Evolutionary conservation across 2,797 vertebrate species (phyloP).

Genomic region (Heliangelus exortis): DNA sequence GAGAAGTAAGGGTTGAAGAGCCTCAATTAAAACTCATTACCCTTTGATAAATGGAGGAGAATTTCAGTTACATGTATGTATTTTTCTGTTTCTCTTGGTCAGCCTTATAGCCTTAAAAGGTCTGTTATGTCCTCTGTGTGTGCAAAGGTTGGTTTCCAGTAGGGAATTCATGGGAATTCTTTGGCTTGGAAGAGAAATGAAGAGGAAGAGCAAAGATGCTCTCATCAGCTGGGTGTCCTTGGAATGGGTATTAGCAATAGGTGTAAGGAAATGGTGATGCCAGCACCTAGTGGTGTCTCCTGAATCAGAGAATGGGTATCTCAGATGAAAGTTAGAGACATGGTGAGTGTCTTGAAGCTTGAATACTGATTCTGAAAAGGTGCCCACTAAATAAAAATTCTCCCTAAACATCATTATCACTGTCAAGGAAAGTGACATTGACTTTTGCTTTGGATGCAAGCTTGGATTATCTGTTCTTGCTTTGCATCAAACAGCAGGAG

Average conservation of each 20-base stretch:
- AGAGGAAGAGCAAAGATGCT: neutral
- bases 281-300: conserved; percentile 1
- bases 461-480: neutral
- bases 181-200: neutral
- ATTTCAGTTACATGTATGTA: conserved; percentile 34
- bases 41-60: conserved; percentile 25
- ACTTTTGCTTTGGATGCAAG: conserved; percentile 27
- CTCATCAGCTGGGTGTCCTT: neutral
- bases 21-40: conserved; percentile 16
- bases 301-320: conserved; percentile 2
- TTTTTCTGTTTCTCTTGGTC: conserved; percentile 41
- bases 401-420: neutral
- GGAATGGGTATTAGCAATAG: conserved; percentile 53
- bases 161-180: conserved; percentile 37
- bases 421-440: neutral
- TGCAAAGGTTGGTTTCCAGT: conserved; percentile 10
- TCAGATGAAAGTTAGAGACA: neutral
- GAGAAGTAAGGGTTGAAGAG: conserved; percentile 48
- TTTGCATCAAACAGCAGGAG: neutral
- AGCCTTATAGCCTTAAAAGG: conserved; percentile 74
- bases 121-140: conserved; percentile 42
- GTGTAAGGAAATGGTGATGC: neutral
- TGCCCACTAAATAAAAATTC: neutral
- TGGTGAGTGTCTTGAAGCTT: neutral
- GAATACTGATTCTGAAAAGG: neutral